Base-by-base conservation (phyloP, 2,888 invertebrate species). In the Pterobdella sp. region DNA sequence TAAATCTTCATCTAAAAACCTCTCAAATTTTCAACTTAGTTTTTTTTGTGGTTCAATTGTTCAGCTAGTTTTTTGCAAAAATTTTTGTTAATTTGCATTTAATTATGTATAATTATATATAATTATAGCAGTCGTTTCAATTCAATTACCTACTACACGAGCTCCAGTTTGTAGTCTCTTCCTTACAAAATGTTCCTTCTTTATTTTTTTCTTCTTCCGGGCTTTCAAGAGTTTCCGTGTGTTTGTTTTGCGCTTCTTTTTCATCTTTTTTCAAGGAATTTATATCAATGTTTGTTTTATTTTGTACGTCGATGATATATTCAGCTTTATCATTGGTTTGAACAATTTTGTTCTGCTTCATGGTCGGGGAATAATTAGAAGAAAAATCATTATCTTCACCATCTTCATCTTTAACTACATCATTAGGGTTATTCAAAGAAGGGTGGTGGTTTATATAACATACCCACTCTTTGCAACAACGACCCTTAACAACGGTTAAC, bases 91-190 rank as follows among this genome's bases (percentile, higher is more conserved):
- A n/a, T n/a, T n/a, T n/a, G n/a, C n/a, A n/a, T n/a, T n/a, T n/a
- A n/a, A n/a, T n/a, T n/a, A n/a, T n/a, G n/a, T n/a, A n/a, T n/a
- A n/a, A n/a, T n/a, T n/a, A n/a, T n/a, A n/a, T n/a, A n/a, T n/a
- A n/a, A n/a, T n/a, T n/a, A n/a, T n/a, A n/a, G n/a, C n/a, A n/a
- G n/a, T n/a, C n/a, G n/a, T 56, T 18, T 7, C n/a, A 56, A 56
- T 3, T 4, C 4, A 56, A 56, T 56, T 56, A 56, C 60, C 60
- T 4, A 56, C n/a, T 56, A n/a, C 60, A 56, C 4, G 60, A 56
- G n/a, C 60, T 56, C 60, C 60, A 56, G 26, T 56, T 56, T 4
- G 60, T 56, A 22, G 60, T 56, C n/a, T 56, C 60, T 56, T 56
- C 60, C 26, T n/a, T 7, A 26, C 60, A 56, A 4, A 26, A 14